Evolutionary conservation across 2,797 vertebrate species (phyloP).

Genomic region (Pantherophis alleghaniensis): DNA sequence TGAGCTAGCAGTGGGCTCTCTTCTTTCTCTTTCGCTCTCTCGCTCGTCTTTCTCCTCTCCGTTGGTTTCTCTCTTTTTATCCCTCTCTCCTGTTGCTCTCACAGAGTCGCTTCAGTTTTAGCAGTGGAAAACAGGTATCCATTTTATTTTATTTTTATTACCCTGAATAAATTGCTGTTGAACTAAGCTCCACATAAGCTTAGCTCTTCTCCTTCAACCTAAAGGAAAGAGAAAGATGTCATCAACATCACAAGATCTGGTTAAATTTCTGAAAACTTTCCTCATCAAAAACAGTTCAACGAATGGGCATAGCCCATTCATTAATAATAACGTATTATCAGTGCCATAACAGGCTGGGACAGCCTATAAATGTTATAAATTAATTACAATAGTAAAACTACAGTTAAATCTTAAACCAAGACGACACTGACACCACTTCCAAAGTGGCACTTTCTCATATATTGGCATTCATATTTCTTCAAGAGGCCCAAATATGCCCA

Average conservation of each 20-base stretch:
- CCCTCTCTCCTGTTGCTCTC: conserved; percentile 92
- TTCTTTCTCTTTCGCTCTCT: conserved; percentile 68
- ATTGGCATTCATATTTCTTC: background rate
- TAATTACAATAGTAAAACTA: background rate
- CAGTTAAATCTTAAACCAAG: background rate
- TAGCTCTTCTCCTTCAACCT: conserved; percentile 95
- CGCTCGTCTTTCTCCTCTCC: conserved; percentile 78
- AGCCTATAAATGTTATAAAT: background rate
- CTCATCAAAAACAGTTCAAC: background rate
- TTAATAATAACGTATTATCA: background rate
- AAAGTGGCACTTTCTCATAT: background rate
- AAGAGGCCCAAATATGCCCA: background rate
- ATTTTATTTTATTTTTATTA: conserved; percentile 99
- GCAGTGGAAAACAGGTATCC: conserved; percentile 99
- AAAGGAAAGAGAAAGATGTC: conserved; percentile 8
- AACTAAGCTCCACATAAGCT: conserved; percentile 98
- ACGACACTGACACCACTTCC: background rate
- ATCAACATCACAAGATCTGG: background rate
- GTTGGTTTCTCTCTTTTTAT: conserved; percentile 83
- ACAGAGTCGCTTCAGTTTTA: conserved; percentile 99
- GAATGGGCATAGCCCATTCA: background rate
- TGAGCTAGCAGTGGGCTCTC: conserved; percentile 78
- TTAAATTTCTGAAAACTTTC: background rate
- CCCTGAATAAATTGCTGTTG: conserved; percentile 99
- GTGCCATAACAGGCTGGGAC: background rate